phyloP scores from a whole-genome alignment of 2,888 invertebrate species.

The Mesochorus sp. region DNA sequence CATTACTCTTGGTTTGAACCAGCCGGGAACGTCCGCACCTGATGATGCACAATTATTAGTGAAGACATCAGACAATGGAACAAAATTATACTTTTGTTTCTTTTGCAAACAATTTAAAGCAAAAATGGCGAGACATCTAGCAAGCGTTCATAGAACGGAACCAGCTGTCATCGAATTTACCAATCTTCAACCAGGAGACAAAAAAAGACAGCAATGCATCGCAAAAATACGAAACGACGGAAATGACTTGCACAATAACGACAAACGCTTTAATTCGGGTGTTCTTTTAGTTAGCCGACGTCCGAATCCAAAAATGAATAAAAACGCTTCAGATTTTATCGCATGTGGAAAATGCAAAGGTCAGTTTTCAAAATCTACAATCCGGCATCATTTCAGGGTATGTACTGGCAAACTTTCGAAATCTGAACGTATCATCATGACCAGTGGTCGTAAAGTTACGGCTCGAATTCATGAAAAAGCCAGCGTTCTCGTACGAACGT shows the following conservation, averaged over 20 bases:
- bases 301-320: slow-evolving; percentile 17
- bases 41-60: slow-evolving; percentile 26
- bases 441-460: slow-evolving; percentile 32
- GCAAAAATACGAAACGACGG: slow-evolving; percentile 48
- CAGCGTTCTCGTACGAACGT: slow-evolving; percentile 34
- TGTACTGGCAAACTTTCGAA: slow-evolving; percentile 20
- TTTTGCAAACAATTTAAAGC: slow-evolving; percentile 50
- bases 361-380: slow-evolving; percentile 34
- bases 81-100: slow-evolving; percentile 51
- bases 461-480: slow-evolving; percentile 58
- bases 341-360: slow-evolving; percentile 55
- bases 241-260: slow-evolving; percentile 48
- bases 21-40: slow-evolving; percentile 23
- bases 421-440: not conserved
- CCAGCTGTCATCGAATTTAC: slow-evolving; percentile 54
- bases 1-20: slow-evolving; percentile 21
- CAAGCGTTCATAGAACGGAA: slow-evolving; percentile 37
- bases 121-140: slow-evolving; percentile 55
- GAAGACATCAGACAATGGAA: too few relatives aligned
- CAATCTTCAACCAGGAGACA: slow-evolving; percentile 13
- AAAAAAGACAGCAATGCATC: slow-evolving; percentile 47
- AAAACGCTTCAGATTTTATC: slow-evolving; percentile 42
- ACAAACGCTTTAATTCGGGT: slow-evolving; percentile 46
- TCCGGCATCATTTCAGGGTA: slow-evolving; percentile 42
- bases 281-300: slow-evolving; percentile 50